phyloP scores from a whole-genome alignment of 1,140 invertebrate species.

The Neoseiulus cucumeris region DNA sequence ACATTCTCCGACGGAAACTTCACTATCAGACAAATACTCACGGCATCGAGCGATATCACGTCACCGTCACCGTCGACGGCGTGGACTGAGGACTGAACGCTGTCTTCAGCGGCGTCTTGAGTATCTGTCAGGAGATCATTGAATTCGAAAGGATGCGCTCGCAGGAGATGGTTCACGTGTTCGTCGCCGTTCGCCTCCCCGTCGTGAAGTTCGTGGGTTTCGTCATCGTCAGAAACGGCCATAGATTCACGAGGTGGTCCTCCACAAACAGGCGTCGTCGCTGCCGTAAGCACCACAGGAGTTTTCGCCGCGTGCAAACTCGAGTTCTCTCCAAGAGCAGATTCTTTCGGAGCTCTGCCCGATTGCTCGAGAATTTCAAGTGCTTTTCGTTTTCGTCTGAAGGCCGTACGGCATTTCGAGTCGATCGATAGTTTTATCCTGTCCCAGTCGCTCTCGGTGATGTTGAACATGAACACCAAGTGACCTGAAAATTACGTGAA shows the following conservation, averaged over 20 bases:
- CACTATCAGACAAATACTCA: neutral
- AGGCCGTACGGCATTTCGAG: slow-evolving; percentile 31
- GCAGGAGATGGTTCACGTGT: neutral
- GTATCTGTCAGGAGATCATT: neutral
- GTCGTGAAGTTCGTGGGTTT: too few species aligned
- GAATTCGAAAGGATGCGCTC: slow-evolving; percentile 6
- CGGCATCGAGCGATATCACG: slow-evolving; percentile 4
- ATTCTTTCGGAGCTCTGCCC: too few species aligned
- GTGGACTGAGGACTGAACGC: neutral
- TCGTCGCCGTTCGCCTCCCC: too few species aligned
- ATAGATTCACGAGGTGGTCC: too few species aligned
- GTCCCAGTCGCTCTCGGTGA: slow-evolving; percentile 30
- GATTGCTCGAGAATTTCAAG: slow-evolving; percentile 15
- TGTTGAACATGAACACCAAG: slow-evolving; percentile 27
- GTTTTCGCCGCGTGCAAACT: too few species aligned
- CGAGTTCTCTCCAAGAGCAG: too few species aligned
- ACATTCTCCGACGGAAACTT: neutral
- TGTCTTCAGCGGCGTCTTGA: neutral
- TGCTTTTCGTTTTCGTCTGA: slow-evolving; percentile 27
- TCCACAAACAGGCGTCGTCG: too few species aligned
- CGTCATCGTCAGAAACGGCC: too few species aligned
- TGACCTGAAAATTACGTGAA: slow-evolving; percentile 25
- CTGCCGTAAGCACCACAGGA: too few species aligned
- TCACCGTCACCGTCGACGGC: neutral
- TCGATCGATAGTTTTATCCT: slow-evolving; percentile 31